phyloP scores from a whole-genome alignment of 2,888 invertebrate genomes.

The Amiota communis region DNA sequence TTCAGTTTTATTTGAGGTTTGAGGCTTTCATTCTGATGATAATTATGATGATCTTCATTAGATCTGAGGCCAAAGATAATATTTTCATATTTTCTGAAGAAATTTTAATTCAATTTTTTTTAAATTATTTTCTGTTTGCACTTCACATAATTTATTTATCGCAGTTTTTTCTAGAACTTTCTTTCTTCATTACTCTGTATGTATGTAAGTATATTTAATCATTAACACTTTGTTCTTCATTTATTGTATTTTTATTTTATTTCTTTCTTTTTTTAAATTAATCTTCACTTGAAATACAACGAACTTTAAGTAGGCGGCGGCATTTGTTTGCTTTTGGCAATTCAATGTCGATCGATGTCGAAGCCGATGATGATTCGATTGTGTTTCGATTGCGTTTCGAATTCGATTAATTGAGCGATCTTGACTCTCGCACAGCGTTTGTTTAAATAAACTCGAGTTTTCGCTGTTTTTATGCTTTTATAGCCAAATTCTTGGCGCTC shows the following conservation, averaged over 20 bases:
- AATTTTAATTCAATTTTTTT: neutral
- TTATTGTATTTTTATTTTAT: constrained; percentile 31
- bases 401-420: constrained; percentile 17
- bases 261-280: constrained; percentile 32
- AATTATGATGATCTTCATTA: neutral
- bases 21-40: neutral
- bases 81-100: constrained; percentile 7
- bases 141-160: neutral
- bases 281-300: constrained; percentile 15
- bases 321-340: too few relatives aligned
- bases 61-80: neutral
- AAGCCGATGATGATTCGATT: too few relatives aligned
- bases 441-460: constrained; percentile 74
- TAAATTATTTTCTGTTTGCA: neutral
- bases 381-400: constrained; percentile 13
- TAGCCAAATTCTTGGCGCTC: constrained; percentile 67
- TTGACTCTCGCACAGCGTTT: constrained; percentile 72
- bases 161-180: too few relatives aligned
- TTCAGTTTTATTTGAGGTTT: constrained; percentile 58
- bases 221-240: neutral
- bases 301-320: too few relatives aligned
- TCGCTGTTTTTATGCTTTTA: constrained; percentile 73
- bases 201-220: too few relatives aligned
- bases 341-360: too few relatives aligned
- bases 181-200: constrained; percentile 21